Conservation (phyloP, 2,113 vertebrate genomes). For the Trichechus manatus region DNA sequence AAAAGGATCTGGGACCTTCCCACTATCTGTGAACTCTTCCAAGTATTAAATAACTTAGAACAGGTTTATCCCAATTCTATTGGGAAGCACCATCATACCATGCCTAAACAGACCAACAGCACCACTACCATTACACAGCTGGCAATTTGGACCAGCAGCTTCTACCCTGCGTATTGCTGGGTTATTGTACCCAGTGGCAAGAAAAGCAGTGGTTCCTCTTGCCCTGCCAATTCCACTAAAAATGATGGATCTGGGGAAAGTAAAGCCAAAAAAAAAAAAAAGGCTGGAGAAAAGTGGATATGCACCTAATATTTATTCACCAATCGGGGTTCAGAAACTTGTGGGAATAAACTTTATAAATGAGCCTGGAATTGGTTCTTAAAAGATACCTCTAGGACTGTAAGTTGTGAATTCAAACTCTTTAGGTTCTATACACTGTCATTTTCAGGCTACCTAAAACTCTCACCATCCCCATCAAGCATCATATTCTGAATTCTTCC, state of each 20-base stretch:
- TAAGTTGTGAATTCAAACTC: slow-evolving; percentile 14
- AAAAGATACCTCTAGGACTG: neutral
- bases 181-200: neutral
- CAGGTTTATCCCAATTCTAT: neutral
- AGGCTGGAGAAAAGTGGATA: neutral
- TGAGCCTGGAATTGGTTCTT: neutral
- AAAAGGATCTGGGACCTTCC: neutral
- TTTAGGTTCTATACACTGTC: neutral
- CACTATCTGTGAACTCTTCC: neutral
- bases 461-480: neutral
- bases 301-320: slow-evolving; percentile 48
- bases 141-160: neutral
- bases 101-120: neutral
- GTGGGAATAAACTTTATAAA: slow-evolving; percentile 1
- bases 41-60: slow-evolving; percentile 42
- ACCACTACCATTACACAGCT: neutral
- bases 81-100: neutral
- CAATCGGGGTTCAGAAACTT: slow-evolving; percentile 12
- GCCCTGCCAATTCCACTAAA: neutral
- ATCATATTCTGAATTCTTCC: slow-evolving; percentile 21
- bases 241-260: neutral
- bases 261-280: neutral
- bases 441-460: slow-evolving; percentile 8
- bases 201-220: neutral
- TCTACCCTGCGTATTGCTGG: neutral